Conservation (phyloP, 2,113 vertebrate genomes). For the Chionomys nivalis region DNA sequence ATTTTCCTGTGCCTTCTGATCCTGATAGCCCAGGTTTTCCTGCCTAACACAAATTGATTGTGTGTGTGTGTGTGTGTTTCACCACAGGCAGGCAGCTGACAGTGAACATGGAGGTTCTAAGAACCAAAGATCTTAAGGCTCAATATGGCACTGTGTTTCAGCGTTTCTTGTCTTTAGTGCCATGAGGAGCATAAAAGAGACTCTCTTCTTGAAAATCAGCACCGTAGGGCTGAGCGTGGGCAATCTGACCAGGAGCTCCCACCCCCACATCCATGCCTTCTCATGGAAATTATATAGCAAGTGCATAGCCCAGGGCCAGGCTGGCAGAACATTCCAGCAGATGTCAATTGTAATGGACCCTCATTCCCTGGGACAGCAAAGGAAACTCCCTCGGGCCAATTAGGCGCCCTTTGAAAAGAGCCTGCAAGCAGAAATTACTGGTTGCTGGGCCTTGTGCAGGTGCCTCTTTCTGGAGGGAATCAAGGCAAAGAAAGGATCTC, state of each 20-base stretch:
- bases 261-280: background rate
- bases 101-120: background rate
- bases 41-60: background rate
- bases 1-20: background rate
- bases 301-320: conserved; percentile 28
- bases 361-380: conserved; percentile 31
- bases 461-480: background rate
- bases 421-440: background rate
- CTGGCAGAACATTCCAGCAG: conserved; percentile 61
- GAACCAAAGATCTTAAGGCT: background rate
- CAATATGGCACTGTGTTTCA: background rate
- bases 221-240: background rate
- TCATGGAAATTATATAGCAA: background rate
- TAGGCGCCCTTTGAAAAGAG: conserved; percentile 47
- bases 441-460: background rate
- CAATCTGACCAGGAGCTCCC: too few relatives aligned
- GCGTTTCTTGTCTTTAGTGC: background rate
- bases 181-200: background rate
- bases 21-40: background rate
- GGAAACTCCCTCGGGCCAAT: conserved; percentile 43
- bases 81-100: background rate
- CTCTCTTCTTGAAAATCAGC: background rate
- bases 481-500: background rate
- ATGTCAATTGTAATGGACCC: conserved; percentile 55
- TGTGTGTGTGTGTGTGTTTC: background rate